Evolutionary conservation across 2,797 vertebrate species (phyloP).

Genomic region (Manis crassicaudata): DNA sequence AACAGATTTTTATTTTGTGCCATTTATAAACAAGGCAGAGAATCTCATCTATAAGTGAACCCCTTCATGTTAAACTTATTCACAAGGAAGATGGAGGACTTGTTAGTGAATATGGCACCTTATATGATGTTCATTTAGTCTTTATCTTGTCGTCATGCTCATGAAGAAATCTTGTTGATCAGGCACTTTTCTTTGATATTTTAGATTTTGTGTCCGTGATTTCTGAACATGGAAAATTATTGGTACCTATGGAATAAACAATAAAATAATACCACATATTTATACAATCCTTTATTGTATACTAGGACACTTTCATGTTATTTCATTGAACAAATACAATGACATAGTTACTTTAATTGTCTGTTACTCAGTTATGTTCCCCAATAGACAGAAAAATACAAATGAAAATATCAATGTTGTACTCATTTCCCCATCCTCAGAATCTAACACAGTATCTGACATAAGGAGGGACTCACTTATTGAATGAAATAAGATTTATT

Average conservation of each 20-base stretch:
- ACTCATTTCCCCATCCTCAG: neutral
- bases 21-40: neutral
- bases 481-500: slow-evolving; percentile 13
- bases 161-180: neutral
- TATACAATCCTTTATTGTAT: neutral
- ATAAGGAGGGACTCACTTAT: neutral
- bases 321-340: neutral
- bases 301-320: neutral
- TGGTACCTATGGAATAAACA: neutral
- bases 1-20: neutral
- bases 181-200: neutral
- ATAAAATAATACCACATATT: neutral
- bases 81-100: neutral
- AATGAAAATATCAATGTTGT: neutral
- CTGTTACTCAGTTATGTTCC: neutral
- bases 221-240: neutral
- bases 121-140: neutral
- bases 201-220: neutral
- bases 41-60: slow-evolving; percentile 11
- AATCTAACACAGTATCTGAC: neutral
- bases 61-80: neutral
- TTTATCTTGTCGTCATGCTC: neutral
- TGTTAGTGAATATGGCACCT: neutral
- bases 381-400: neutral
- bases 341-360: neutral